Base-by-base conservation (phyloP, 2,888 invertebrate species). In the Andrena chrysosceles region DNA sequence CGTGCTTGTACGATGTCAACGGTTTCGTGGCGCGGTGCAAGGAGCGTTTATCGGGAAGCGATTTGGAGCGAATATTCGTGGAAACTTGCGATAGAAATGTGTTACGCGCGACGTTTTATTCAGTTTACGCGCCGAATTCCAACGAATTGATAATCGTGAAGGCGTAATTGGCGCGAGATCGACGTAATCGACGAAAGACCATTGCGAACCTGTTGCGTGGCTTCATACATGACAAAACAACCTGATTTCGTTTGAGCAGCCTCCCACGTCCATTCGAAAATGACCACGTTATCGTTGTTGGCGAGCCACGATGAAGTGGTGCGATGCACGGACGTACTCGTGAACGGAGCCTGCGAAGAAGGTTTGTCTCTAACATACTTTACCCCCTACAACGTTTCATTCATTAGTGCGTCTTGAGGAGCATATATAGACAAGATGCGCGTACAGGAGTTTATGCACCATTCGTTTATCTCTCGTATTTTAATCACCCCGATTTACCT, bases 301-400 rank as follows among this genome's bases (percentile, higher is more conserved):
- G 96, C 97, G 23, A 96, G 96, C 89, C 96, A 96, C 92, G 97
- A 97, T 92, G 97, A 97, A 94, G 94, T 97, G 87, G 96, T 96
- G 91, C 95, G 97, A 85, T 95, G 96, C 90, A 95, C 96, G 85
- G 95, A 95, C 88, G 95, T 96, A 64, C 94, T 96, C 62, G 95
- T 96, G 76, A 96, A 96, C 89, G 96, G 96, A 89, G 95, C 95
- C 2, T 95, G 96, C 23, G 97, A 97, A 94, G 96, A 96, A 95
- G 95, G 96, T 96, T 93, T 95, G 95, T n/a, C 2, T 60, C 49
- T 68, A 20, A 49, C 8, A n/a, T 20, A 13, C 20, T 29, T 64
- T 63, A 68, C 6, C 5, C 1, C 20, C n/a, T 70, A 13, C 29
- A 23, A 63, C 31, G 31, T 10, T 70, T 26, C 16, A 35, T 2